phyloP scores from a whole-genome alignment of 2,113 vertebrate genomes.

The Carassius auratus region DNA sequence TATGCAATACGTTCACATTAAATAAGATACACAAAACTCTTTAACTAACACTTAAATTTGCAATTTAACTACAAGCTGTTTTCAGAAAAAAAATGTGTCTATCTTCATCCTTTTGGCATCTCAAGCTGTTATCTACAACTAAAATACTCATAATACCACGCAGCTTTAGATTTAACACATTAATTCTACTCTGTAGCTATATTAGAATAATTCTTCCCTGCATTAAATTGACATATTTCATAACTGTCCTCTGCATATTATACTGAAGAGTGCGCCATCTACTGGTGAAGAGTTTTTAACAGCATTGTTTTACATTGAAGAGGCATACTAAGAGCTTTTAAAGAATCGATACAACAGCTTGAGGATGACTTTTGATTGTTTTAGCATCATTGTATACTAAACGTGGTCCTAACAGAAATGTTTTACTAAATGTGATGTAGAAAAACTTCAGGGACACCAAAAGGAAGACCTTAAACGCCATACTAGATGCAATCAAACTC shows the following conservation, averaged over 20 bases:
- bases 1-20: neutral
- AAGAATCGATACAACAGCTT: neutral
- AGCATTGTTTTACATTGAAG: neutral
- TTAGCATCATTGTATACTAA: neutral
- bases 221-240: neutral
- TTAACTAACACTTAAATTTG: neutral
- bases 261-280: neutral
- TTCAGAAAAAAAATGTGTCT: neutral
- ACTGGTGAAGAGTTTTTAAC: neutral
- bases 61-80: neutral
- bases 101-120: neutral
- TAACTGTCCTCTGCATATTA: constrained; percentile 9
- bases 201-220: neutral
- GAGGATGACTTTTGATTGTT: neutral
- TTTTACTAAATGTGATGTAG: neutral
- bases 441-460: neutral
- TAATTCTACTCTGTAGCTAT: no score
- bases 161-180: neutral
- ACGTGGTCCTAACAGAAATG: neutral
- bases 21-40: neutral
- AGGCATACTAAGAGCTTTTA: neutral
- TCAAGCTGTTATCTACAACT: neutral
- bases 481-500: neutral
- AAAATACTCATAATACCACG: neutral
- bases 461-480: neutral